Base-by-base conservation (phyloP, 1,140 invertebrate genomes). In the Trachymyrmex cornetzi region DNA sequence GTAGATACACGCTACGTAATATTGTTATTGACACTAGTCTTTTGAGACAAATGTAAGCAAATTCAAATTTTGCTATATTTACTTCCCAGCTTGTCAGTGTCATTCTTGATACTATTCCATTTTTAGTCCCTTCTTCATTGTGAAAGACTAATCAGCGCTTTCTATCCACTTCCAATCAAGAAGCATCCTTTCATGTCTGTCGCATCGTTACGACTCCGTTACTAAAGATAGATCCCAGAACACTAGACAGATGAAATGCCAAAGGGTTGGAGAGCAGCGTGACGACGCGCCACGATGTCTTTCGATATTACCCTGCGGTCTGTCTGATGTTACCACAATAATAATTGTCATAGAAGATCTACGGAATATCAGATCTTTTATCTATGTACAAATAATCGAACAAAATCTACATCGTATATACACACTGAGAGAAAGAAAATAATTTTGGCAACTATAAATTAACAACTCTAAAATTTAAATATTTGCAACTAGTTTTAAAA, bases 101-200 rank as follows among this genome's bases (percentile, higher is more conserved):
- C 71, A 16, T 77, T 89, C 87, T 50, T 77, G 59, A 69, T 66
- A 55, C 69, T 12, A 9, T 19, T 11, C 55, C 67, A 88, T 90
- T 90, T 86, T 75, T 80, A 30, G 24, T 22, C 34, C 59, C 24
- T 64, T 55, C 71, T 90, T 90, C 88, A 80, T 19, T 59, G 53
- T 24, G 57, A 77, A 44, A 19, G 75, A 59, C 81, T 90, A 90
- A 90, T 90, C 89, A 90, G 86, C 81, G 75, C 61, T 59, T 74
- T 77, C 34, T 82, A 72, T 88, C 86, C 82, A 75, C 72, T 79
- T 87, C 30, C 79, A 90, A 90, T 90, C 89, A 85, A 75, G n/a
- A 57, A 72, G 50, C 57, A n/a, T 30, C 27, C 59, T 55, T 84
- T 74, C 69, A 71, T 24, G 1, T 6, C 19, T 57, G 38, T 53